phyloP scores from a whole-genome alignment of 2,888 invertebrate genomes.

The Pimpla rufipes region DNA sequence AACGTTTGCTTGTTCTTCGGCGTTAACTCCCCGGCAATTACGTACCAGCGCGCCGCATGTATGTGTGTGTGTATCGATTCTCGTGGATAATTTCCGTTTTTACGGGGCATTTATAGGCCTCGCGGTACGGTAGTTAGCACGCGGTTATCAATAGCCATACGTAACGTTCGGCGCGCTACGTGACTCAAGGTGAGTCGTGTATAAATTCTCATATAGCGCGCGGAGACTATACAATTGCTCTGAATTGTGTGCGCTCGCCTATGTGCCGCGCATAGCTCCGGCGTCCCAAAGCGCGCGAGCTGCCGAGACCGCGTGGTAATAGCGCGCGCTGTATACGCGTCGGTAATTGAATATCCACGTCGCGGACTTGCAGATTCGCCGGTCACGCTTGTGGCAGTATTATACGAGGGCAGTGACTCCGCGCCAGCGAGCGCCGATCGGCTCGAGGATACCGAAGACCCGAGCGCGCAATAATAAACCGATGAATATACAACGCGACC shows the following conservation, averaged over 20 bases:
- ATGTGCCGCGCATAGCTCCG: not conserved
- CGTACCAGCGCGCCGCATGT: not conserved
- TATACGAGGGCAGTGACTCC: slow-evolving; percentile 58
- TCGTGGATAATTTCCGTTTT: slow-evolving; percentile 28
- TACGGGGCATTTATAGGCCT: not conserved
- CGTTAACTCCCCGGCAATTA: not conserved
- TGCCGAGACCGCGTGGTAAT: slow-evolving; percentile 35
- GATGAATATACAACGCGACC: slow-evolving; percentile 15
- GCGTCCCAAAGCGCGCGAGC: slow-evolving; percentile 5
- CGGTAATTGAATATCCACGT: slow-evolving; percentile 56
- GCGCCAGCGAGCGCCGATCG: slow-evolving; percentile 15
- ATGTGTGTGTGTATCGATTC: not conserved
- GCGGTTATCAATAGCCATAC: slow-evolving; percentile 9
- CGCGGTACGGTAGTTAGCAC: not conserved
- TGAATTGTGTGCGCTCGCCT: not conserved
- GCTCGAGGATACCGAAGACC: not conserved
- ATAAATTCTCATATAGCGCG: not conserved
- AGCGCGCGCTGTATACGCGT: slow-evolving; percentile 8
- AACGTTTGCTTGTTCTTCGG: slow-evolving; percentile 35
- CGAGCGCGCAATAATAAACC: slow-evolving; percentile 10
- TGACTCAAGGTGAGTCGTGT: slow-evolving; percentile 20
- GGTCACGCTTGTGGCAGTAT: slow-evolving; percentile 50
- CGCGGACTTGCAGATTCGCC: slow-evolving; percentile 53
- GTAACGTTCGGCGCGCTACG: not conserved
- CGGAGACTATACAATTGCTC: not conserved